phyloP scores from a whole-genome alignment of 2,797 vertebrate species.

The Prionace glauca region DNA sequence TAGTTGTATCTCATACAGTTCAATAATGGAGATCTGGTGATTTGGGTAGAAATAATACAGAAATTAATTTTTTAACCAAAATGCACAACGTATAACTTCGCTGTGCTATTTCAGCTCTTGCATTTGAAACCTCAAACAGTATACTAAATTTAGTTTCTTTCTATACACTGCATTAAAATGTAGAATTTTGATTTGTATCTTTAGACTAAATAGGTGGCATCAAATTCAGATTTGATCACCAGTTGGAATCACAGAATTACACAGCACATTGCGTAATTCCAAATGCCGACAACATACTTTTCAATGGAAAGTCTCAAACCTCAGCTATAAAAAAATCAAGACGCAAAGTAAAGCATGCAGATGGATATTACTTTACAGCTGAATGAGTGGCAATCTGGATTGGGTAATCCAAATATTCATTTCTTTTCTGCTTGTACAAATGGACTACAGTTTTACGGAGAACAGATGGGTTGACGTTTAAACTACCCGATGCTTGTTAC shows the following conservation, averaged over 20 bases:
- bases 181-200: neutral
- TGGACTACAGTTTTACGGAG: conserved; percentile 58
- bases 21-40: neutral
- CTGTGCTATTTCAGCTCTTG: neutral
- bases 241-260: neutral
- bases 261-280: conserved; percentile 42
- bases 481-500: conserved; percentile 53
- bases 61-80: neutral
- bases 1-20: neutral
- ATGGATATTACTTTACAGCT: conserved; percentile 54
- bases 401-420: conserved; percentile 58
- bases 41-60: neutral
- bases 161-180: neutral
- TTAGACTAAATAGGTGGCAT: neutral
- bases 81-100: neutral
- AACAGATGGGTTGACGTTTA: conserved; percentile 58
- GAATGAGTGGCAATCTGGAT: conserved; percentile 59
- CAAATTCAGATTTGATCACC: neutral
- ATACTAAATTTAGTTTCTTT: neutral
- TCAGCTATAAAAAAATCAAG: neutral
- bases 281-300: conserved; percentile 55
- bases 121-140: neutral
- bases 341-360: conserved; percentile 13
- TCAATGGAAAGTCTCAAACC: neutral
- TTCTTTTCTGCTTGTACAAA: conserved; percentile 61